Conservation (phyloP, 2,113 vertebrate genomes). For the Microtus montanus region DNA sequence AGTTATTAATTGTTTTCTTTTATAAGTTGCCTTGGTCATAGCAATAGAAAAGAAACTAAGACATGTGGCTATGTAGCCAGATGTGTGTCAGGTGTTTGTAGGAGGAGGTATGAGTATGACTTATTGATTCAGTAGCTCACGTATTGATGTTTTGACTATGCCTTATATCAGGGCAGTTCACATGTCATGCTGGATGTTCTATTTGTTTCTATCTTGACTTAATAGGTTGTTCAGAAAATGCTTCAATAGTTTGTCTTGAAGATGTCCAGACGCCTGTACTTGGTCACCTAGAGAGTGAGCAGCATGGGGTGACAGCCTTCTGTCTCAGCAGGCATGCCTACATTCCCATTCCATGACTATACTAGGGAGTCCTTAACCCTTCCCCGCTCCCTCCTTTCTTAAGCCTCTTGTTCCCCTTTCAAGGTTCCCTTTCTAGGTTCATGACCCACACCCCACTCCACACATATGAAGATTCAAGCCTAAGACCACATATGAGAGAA, state of each 20-base stretch:
- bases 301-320: background rate
- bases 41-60: background rate
- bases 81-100: background rate
- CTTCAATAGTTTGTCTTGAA: background rate
- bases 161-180: background rate
- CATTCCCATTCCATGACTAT: background rate
- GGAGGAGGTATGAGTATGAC: background rate
- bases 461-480: background rate
- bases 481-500: background rate
- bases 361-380: background rate
- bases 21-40: background rate
- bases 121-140: background rate
- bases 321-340: background rate
- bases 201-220: background rate
- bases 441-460: background rate
- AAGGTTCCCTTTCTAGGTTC: background rate
- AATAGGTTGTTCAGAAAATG: constrained; percentile 16
- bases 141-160: background rate
- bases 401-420: background rate
- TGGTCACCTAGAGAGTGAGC: background rate
- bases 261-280: background rate
- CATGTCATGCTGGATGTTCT: background rate
- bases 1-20: background rate
- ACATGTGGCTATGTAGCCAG: background rate
- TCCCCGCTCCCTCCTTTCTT: background rate